phyloP scores from a whole-genome alignment of 2,113 vertebrate genomes.

The Nicator chloris region DNA sequence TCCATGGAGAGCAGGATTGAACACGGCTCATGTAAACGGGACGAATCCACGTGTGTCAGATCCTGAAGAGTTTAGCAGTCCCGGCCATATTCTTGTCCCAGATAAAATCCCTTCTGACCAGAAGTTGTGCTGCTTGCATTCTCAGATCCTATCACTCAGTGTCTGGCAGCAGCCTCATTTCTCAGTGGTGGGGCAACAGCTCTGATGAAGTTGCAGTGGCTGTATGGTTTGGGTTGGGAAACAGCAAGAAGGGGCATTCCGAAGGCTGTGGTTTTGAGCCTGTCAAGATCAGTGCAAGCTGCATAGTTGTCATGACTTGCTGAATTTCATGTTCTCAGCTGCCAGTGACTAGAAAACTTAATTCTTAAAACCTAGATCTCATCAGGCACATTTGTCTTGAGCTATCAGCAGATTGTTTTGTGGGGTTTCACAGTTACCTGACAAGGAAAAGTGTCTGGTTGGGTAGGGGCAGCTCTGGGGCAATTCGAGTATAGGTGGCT shows the following conservation, averaged over 20 bases:
- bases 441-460: neutral
- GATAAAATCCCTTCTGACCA: neutral
- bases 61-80: neutral
- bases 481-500: neutral
- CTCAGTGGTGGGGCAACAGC: accelerated
- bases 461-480: neutral
- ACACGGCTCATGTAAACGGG: neutral
- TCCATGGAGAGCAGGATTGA: neutral
- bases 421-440: neutral
- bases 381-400: neutral
- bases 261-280: neutral
- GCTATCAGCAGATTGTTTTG: neutral
- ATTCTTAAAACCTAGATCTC: neutral
- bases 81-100: neutral
- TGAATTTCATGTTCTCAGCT: neutral
- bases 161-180: neutral
- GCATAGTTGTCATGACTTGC: neutral
- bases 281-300: neutral
- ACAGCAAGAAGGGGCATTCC: neutral
- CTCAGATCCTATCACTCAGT: neutral
- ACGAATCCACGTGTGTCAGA: neutral
- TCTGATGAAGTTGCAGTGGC: neutral
- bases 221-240: neutral
- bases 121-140: neutral
- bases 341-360: neutral